Evolutionary conservation across 2,888 invertebrate genomes (phyloP).

Genomic region (Diarsia mendica): DNA sequence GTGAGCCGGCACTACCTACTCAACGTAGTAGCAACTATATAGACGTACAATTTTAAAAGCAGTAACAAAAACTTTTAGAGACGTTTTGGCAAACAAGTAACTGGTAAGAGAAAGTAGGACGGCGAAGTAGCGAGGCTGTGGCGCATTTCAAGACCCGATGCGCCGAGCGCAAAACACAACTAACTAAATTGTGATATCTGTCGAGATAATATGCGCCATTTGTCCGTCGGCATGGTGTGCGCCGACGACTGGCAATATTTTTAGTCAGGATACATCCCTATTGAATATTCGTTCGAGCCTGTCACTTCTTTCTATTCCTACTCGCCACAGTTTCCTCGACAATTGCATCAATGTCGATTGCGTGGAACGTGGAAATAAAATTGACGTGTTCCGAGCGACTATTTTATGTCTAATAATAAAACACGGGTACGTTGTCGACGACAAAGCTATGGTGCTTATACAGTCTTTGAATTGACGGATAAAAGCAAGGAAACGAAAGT

Average conservation of each 20-base stretch:
- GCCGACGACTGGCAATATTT: constrained; percentile 24
- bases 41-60: constrained; percentile 63
- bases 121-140: constrained; percentile 39
- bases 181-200: constrained; percentile 27
- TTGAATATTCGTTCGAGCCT: constrained; percentile 36
- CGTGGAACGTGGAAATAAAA: constrained; percentile 29
- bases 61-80: constrained; percentile 69
- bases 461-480: constrained; percentile 8
- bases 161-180: constrained; percentile 32
- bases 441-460: constrained; percentile 9
- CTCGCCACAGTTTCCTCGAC: constrained; percentile 22
- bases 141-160: constrained; percentile 40
- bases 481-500: constrained; percentile 16
- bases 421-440: neutral
- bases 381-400: constrained; percentile 10
- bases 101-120: constrained; percentile 66
- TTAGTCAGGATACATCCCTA: no score
- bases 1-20: constrained; percentile 54
- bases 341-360: constrained; percentile 45
- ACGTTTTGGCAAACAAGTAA: constrained; percentile 75
- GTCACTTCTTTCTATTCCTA: constrained; percentile 25
- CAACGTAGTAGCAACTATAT: constrained; percentile 61
- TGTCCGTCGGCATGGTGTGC: constrained; percentile 28
- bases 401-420: constrained; percentile 12
- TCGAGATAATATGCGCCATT: constrained; percentile 36